phyloP scores from a whole-genome alignment of 2,888 invertebrate species.

The Trilocha varians region DNA sequence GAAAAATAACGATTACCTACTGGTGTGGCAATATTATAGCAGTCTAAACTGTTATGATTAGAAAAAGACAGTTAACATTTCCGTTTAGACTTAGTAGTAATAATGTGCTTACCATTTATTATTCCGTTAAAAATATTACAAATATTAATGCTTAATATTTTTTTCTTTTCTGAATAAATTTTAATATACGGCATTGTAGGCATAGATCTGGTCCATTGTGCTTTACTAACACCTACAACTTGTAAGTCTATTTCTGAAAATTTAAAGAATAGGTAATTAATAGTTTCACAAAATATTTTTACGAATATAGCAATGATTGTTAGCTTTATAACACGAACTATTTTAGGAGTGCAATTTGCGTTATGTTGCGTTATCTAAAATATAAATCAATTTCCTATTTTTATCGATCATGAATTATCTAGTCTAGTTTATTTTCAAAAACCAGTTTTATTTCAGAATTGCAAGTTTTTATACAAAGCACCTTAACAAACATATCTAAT shows the following conservation, averaged over 20 bases:
- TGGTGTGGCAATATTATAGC: too few relatives aligned
- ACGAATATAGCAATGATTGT: too few relatives aligned
- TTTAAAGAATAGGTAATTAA: conserved; percentile 3
- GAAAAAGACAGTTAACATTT: neutral
- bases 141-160: conserved; percentile 34
- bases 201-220: conserved; percentile 48
- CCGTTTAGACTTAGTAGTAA: too few relatives aligned
- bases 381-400: neutral
- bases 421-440: too few relatives aligned
- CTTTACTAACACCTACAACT: conserved; percentile 44
- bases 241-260: conserved; percentile 47
- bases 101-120: conserved; percentile 27
- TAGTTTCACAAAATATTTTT: neutral
- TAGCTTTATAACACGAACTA: too few relatives aligned
- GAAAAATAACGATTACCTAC: too few relatives aligned
- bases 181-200: conserved; percentile 53
- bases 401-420: too few relatives aligned
- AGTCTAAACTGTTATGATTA: neutral
- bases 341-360: too few relatives aligned
- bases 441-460: too few relatives aligned
- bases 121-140: conserved; percentile 34
- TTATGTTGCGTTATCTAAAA: neutral
- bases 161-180: conserved; percentile 47
- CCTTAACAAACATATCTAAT: too few relatives aligned
- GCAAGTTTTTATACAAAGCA: too few relatives aligned